These are phyloP conservation scores for Holacanthella duospinosa DNA, from an alignment of 2,888 invertebrate genomes.

Conservation along the genomic window DNA sequence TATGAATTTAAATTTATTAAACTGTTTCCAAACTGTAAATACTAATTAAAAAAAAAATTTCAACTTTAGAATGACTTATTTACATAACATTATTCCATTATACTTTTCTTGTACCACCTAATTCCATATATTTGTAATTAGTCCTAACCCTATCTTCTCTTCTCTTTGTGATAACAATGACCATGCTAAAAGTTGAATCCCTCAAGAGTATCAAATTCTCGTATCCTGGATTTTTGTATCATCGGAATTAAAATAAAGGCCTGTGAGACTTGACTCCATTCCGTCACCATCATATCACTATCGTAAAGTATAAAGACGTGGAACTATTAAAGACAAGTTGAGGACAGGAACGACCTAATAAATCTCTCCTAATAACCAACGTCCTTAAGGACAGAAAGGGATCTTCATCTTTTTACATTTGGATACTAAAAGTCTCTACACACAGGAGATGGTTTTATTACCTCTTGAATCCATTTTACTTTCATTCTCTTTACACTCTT, in stretches of 20 bases:
- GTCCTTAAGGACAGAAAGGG: background rate
- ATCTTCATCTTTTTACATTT: too few relatives aligned
- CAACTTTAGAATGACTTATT: too few relatives aligned
- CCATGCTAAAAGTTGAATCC: too few relatives aligned
- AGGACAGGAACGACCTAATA: conserved; percentile 6
- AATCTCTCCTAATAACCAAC: background rate
- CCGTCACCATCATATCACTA: background rate
- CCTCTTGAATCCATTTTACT: background rate
- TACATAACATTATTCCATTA: too few relatives aligned
- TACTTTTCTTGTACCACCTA: too few relatives aligned
- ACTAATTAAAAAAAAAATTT: too few relatives aligned
- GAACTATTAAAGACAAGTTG: background rate
- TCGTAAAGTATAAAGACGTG: background rate
- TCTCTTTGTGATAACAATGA: too few relatives aligned
- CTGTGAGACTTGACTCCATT: conserved; percentile 1
- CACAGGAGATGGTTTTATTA: background rate
- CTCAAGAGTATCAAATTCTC: background rate
- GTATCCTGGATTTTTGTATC: background rate
- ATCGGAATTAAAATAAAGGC: background rate
- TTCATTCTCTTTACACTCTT: background rate
- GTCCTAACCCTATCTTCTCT: too few relatives aligned
- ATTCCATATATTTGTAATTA: too few relatives aligned
- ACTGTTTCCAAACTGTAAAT: too few relatives aligned
- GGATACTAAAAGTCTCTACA: background rate
- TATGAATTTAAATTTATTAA: too few relatives aligned